These are phyloP conservation scores for Ceramica pisi DNA, from an alignment of 2,888 invertebrate genomes.

Conservation along the genomic window DNA sequence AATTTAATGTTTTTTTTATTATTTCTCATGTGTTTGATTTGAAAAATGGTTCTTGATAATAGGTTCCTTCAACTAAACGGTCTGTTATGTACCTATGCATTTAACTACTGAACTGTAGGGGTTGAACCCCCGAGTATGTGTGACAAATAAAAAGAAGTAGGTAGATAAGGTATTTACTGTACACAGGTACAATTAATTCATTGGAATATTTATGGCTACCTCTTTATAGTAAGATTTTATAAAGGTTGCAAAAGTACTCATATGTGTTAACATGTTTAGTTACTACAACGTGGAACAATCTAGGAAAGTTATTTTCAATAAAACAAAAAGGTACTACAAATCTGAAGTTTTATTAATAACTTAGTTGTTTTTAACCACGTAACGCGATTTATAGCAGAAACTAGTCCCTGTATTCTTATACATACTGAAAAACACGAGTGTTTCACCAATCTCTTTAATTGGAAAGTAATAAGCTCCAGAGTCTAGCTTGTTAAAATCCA, in stretches of 20 bases:
- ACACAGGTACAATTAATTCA: too few species aligned
- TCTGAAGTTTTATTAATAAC: not conserved
- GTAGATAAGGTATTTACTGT: too few species aligned
- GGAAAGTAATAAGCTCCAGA: constrained; percentile 66
- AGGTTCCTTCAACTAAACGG: not conserved
- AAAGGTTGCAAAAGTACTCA: too few species aligned
- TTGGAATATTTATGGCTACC: too few species aligned
- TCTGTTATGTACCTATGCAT: too few species aligned
- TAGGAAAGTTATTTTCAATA: not conserved
- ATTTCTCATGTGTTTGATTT: not conserved
- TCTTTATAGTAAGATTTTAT: too few species aligned
- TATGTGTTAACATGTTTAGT: too few species aligned
- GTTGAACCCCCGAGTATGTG: too few species aligned
- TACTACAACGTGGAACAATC: too few species aligned
- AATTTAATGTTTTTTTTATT: constrained; percentile 3
- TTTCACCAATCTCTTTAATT: constrained; percentile 67
- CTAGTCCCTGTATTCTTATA: constrained; percentile 62
- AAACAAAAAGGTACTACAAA: not conserved
- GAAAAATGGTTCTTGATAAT: not conserved
- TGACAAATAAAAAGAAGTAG: too few species aligned
- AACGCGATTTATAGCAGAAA: constrained; percentile 53
- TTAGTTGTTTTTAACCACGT: constrained; percentile 53
- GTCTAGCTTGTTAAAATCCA: constrained; percentile 68
- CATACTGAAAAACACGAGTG: constrained; percentile 59
- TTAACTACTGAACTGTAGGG: too few species aligned